phyloP scores from a whole-genome alignment of 2,888 invertebrate genomes.

The Lasioglossum morio region DNA sequence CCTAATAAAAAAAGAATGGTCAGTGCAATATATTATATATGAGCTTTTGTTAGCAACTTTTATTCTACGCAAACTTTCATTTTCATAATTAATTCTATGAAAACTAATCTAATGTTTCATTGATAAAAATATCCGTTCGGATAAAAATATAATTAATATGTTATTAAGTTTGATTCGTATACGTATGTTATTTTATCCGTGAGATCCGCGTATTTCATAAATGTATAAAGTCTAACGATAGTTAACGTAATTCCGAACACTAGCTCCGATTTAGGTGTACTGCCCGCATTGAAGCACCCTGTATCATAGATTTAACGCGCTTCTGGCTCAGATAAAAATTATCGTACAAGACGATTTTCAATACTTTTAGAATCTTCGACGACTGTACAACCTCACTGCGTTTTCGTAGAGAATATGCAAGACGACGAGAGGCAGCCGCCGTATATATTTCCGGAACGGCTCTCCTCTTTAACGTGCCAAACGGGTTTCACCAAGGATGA shows the following conservation, averaged over 20 bases:
- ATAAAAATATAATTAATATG: background rate
- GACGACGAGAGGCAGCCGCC: constrained; percentile 66
- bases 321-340: constrained; percentile 25
- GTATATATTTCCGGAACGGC: constrained; percentile 73
- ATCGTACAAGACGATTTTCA: constrained; percentile 54
- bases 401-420: constrained; percentile 66
- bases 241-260: background rate
- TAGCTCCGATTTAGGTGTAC: background rate
- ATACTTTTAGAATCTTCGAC: constrained; percentile 56
- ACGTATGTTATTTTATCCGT: background rate
- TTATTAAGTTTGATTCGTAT: background rate
- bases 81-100: background rate
- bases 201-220: background rate
- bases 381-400: constrained; percentile 55
- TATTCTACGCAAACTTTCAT: background rate
- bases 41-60: background rate
- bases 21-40: background rate
- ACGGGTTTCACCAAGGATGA: constrained; percentile 79
- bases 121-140: background rate
- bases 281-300: background rate
- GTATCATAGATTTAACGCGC: background rate
- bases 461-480: constrained; percentile 68
- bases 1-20: background rate
- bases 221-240: background rate
- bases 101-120: background rate